These are phyloP conservation scores for Dermatemys mawii DNA, from an alignment of 2,113 vertebrate genomes.

Conservation along the genomic window DNA sequence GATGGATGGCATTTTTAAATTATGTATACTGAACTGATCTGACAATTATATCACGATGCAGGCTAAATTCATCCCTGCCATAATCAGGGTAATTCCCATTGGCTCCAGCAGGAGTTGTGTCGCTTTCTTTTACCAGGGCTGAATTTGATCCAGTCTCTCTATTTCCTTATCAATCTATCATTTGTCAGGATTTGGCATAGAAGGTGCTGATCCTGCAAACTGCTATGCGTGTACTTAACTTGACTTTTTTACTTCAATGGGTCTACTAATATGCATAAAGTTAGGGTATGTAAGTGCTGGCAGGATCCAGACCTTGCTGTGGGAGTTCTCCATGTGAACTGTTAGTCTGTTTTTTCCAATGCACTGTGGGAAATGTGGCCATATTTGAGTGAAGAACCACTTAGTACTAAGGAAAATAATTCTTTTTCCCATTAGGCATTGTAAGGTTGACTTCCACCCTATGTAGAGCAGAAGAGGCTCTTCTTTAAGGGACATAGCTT, in stretches of 20 bases:
- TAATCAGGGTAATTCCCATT: background rate
- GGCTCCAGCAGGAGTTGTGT: background rate
- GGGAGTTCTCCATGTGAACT: background rate
- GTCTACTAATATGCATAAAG: background rate
- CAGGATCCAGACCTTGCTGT: background rate
- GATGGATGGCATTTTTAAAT: rapidly evolving
- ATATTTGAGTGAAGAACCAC: background rate
- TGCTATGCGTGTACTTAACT: rapidly evolving
- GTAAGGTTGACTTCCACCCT: background rate
- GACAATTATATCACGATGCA: background rate
- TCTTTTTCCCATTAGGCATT: background rate
- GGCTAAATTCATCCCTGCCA: background rate
- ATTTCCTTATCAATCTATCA: background rate
- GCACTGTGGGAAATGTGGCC: background rate
- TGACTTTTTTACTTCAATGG: background rate
- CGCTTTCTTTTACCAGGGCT: background rate
- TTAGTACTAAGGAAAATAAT: background rate
- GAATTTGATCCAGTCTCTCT: background rate
- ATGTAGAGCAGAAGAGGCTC: background rate
- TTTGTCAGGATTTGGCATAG: background rate
- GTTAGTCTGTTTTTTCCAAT: background rate
- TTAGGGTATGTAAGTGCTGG: background rate
- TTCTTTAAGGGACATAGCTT: background rate
- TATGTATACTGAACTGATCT: background rate
- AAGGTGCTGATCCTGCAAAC: background rate